Conservation (phyloP, 1,140 invertebrate genomes). For the Catajapyx aquilonaris region DNA sequence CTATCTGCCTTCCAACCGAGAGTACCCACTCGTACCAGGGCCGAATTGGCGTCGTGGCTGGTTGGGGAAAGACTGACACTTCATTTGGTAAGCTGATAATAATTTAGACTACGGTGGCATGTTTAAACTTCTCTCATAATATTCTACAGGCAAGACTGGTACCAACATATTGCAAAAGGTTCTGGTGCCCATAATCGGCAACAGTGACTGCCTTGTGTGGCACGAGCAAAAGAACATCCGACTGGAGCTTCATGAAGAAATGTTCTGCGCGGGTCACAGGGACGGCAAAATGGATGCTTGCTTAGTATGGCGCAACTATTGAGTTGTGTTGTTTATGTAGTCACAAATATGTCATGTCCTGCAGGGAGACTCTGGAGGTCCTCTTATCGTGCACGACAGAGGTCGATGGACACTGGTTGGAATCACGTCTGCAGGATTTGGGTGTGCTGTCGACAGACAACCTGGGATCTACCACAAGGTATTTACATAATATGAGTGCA, state of each 20-base stretch:
- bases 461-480: constrained; percentile 69
- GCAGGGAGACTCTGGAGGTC: constrained; percentile 64
- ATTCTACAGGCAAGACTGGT: constrained; percentile 35
- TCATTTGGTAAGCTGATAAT: constrained; percentile 26
- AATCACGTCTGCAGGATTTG: constrained; percentile 68
- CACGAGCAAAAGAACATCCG: constrained; percentile 51
- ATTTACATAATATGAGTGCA: too few relatives aligned
- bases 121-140: constrained; percentile 1
- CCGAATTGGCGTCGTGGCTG: constrained; percentile 46
- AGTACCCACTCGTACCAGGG: constrained; percentile 24
- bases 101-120: background rate
- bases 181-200: constrained; percentile 50
- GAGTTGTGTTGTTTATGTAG: background rate
- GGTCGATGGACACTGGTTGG: constrained; percentile 56
- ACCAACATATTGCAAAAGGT: constrained; percentile 60
- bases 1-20: constrained; percentile 48
- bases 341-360: constrained; percentile 5
- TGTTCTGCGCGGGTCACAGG: constrained; percentile 65
- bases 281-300: constrained; percentile 63
- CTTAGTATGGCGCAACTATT: constrained; percentile 26
- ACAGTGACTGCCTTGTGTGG: constrained; percentile 52
- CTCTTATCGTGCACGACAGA: constrained; percentile 40
- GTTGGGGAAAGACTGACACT: constrained; percentile 68
- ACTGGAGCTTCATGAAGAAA: constrained; percentile 47
- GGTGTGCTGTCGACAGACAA: constrained; percentile 63